Evolutionary conservation across 2,797 vertebrate species (phyloP).

Genomic region (Clarias pachynema): DNA sequence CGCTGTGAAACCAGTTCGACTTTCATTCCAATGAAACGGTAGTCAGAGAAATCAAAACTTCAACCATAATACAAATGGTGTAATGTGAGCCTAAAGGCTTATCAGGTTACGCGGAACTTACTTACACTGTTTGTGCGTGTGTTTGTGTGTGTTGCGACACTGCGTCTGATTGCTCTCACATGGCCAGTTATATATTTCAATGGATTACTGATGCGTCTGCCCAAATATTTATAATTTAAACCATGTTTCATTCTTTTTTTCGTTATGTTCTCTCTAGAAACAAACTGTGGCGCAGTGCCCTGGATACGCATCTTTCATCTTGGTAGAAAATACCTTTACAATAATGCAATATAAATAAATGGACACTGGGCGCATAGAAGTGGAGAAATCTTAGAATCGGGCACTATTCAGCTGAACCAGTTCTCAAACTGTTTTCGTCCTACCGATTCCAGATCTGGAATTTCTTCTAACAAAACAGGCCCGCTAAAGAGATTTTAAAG

Average conservation of each 20-base stretch:
- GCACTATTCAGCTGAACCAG: no score
- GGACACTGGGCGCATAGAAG: no score
- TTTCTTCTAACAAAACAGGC: no score
- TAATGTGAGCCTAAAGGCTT: background rate
- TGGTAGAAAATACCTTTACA: background rate
- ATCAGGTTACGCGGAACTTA: slow-evolving; percentile 2
- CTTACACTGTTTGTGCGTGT: background rate
- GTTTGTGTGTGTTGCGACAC: background rate
- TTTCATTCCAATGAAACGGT: slow-evolving; percentile 11
- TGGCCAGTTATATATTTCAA: slow-evolving; percentile 19
- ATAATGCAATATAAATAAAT: background rate
- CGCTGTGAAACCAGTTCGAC: background rate
- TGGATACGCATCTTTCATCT: background rate
- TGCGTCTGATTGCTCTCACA: slow-evolving; percentile 7
- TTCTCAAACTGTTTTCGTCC: no score
- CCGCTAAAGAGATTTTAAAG: no score
- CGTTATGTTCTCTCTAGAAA: background rate
- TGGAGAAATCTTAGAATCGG: no score
- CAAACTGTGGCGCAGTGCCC: background rate
- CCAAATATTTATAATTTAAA: slow-evolving; percentile 21
- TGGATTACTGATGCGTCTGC: slow-evolving; percentile 12
- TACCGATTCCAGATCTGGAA: no score
- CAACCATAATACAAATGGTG: background rate
- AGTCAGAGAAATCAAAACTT: background rate
- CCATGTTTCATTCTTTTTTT: background rate